These are phyloP conservation scores for Raja brachyura DNA, from an alignment of 2,113 vertebrate species.

Conservation along the genomic window DNA sequence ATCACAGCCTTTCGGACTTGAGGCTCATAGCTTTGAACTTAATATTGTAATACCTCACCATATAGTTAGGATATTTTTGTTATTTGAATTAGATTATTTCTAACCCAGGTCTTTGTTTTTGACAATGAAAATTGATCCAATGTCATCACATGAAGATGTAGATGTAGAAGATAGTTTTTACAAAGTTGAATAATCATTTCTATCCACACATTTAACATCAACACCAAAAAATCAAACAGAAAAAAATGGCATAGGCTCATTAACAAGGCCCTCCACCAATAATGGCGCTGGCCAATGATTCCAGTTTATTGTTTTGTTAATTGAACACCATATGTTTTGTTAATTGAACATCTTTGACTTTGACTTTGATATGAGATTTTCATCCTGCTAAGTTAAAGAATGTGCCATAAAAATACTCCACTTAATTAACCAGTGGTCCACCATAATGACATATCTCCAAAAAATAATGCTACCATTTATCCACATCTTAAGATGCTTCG, in stretches of 20 bases:
- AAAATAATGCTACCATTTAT: not conserved
- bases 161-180: not conserved
- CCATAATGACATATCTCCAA: not conserved
- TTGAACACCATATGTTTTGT: not conserved
- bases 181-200: not conserved
- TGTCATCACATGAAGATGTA: not conserved
- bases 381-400: not conserved
- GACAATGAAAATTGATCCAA: not conserved
- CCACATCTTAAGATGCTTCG: not conserved
- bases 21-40: not conserved
- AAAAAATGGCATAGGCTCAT: not conserved
- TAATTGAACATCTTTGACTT: not conserved
- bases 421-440: not conserved
- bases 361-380: not conserved
- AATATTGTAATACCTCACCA: slow-evolving; percentile 8
- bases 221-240: not conserved
- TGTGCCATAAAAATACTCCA: not conserved
- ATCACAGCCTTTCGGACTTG: not conserved
- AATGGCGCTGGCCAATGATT: not conserved
- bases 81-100: slow-evolving; percentile 11
- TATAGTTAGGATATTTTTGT: not conserved
- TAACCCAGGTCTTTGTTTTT: not conserved
- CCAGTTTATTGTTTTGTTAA: not conserved
- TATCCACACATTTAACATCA: not conserved
- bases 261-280: not conserved